Percentiles rank a stretch among this genome's conserved stretches.
These are phyloP conservation scores for Torymus aiolomorphi DNA, from an alignment of 2,888 invertebrate genomes.

Conservation along the genomic window DNA sequence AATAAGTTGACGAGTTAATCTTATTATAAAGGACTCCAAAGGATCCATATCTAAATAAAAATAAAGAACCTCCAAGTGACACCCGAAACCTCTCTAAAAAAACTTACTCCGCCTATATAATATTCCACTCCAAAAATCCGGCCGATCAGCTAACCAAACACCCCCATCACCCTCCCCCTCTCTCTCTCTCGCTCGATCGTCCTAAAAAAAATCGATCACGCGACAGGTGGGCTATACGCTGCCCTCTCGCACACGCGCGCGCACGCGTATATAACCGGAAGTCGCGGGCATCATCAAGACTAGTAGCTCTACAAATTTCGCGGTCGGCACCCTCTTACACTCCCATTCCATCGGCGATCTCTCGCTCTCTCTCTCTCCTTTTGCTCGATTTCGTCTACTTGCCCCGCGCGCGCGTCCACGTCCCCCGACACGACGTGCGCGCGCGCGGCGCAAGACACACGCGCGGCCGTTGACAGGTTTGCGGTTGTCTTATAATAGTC, in stretches of 20 bases:
- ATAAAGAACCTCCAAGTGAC: constrained; percentile 31
- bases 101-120: too few relatives aligned
- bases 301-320: constrained; percentile 61
- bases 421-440: constrained; percentile 9
- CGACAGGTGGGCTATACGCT: too few relatives aligned
- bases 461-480: constrained; percentile 71
- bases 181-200: too few relatives aligned
- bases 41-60: constrained; percentile 62
- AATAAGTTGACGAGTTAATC: too few relatives aligned
- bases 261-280: neutral
- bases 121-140: too few relatives aligned
- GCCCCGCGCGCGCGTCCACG: neutral
- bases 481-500: constrained; percentile 73
- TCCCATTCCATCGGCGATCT: too few relatives aligned
- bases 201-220: too few relatives aligned
- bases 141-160: too few relatives aligned
- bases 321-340: constrained; percentile 54
- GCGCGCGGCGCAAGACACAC: constrained; percentile 11
- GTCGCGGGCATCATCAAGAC: constrained; percentile 40
- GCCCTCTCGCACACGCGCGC: too few relatives aligned
- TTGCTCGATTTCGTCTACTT: constrained; percentile 42
- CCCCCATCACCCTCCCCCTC: too few relatives aligned
- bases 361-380: constrained; percentile 57
- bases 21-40: too few relatives aligned
- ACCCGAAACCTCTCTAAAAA: too few relatives aligned